phyloP scores from a whole-genome alignment of 2,113 vertebrate genomes.

The Picathartes gymnocephalus region DNA sequence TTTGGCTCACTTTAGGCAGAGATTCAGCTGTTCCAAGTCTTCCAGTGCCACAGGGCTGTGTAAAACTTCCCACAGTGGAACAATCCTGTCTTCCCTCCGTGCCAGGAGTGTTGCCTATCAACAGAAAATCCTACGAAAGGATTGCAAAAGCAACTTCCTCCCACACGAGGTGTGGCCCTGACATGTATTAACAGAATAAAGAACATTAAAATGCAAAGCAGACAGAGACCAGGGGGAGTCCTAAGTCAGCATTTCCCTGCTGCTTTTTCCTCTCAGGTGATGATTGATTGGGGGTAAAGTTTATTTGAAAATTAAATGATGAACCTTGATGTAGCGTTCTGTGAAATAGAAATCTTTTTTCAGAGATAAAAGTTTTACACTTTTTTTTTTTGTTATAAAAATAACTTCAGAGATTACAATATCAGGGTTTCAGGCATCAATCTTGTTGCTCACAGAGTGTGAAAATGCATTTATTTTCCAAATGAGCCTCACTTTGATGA shows the following conservation, averaged over 20 bases:
- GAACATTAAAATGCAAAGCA: neutral
- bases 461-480: neutral
- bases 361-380: neutral
- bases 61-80: neutral
- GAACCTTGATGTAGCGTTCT: neutral
- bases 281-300: neutral
- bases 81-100: neutral
- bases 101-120: constrained; percentile 26
- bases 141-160: constrained; percentile 54
- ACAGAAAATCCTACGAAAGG: constrained; percentile 9
- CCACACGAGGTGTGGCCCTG: constrained; percentile 42
- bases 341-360: neutral
- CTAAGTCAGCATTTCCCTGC: neutral
- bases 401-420: neutral
- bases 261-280: neutral
- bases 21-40: neutral
- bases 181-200: constrained; percentile 48
- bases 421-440: neutral
- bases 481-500: neutral
- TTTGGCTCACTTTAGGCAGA: neutral
- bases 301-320: neutral
- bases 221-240: neutral
- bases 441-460: neutral
- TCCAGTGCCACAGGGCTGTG: neutral
- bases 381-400: neutral